phyloP scores from a whole-genome alignment of 1,140 invertebrate genomes.

The Bombus vancouverensis region DNA sequence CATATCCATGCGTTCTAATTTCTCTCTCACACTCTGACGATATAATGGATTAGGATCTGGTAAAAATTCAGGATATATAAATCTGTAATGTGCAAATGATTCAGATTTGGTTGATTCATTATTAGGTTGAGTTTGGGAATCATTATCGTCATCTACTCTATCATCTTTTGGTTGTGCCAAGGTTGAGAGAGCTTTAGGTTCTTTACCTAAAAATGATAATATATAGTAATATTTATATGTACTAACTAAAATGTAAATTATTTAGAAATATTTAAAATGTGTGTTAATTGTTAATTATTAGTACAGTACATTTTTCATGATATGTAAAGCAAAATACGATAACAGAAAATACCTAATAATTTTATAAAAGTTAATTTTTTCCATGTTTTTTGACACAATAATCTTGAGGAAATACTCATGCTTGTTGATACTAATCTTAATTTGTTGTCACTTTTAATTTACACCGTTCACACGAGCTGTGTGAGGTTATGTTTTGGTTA shows the following conservation, averaged over 20 bases:
- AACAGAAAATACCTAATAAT: constrained; percentile 8
- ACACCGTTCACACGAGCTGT: neutral
- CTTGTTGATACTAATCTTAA: neutral
- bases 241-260: neutral
- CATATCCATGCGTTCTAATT: constrained; percentile 96
- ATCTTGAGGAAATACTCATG: constrained; percentile 2
- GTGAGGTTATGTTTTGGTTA: neutral
- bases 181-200: constrained; percentile 9
- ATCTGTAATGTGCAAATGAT: constrained; percentile 79
- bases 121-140: neutral
- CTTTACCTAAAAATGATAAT: constrained; percentile 15
- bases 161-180: neutral
- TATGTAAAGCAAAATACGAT: neutral
- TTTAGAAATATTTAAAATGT: neutral
- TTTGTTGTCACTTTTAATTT: neutral
- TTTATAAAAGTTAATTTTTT: neutral
- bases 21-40: constrained; percentile 93
- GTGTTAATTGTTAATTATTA: neutral
- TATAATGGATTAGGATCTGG: constrained; percentile 91
- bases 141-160: neutral
- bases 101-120: neutral
- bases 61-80: constrained; percentile 96
- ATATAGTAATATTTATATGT: neutral
- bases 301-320: neutral
- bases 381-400: neutral